These are phyloP conservation scores for Syngnathus typhle DNA, from an alignment of 2,113 vertebrate genomes.

Conservation along the genomic window DNA sequence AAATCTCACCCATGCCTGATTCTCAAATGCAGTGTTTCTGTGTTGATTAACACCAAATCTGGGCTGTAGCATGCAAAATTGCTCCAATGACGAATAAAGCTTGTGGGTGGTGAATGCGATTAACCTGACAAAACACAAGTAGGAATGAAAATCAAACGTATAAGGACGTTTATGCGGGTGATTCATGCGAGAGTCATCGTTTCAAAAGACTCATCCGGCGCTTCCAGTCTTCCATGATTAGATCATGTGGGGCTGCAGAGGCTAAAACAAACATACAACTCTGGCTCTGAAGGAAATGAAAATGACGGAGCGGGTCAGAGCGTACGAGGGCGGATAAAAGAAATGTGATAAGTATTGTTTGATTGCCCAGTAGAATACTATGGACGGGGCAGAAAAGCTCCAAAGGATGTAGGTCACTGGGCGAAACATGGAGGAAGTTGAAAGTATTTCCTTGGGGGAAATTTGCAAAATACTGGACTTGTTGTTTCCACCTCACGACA, in stretches of 20 bases:
- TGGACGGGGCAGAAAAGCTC: slow-evolving; percentile 6
- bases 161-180: background rate
- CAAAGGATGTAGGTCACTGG: slow-evolving; percentile 38
- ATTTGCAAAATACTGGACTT: slow-evolving; percentile 11
- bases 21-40: slow-evolving; percentile 17
- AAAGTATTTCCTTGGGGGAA: slow-evolving; percentile 10
- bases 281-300: slow-evolving; percentile 9
- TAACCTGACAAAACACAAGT: background rate
- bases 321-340: slow-evolving; percentile 18
- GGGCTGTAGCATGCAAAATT: slow-evolving; percentile 3
- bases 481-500: slow-evolving; percentile 10
- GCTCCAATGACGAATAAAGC: background rate
- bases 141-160: too few species aligned
- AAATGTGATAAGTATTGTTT: slow-evolving; percentile 15
- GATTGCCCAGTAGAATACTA: slow-evolving; percentile 10
- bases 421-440: slow-evolving; percentile 25
- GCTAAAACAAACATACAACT: slow-evolving; percentile 5
- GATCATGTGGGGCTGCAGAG: slow-evolving; percentile 10
- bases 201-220: background rate
- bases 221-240: slow-evolving; percentile 6
- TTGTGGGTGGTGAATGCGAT: background rate
- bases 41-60: slow-evolving; percentile 17
- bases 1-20: slow-evolving; percentile 32
- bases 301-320: slow-evolving; percentile 5
- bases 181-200: background rate